phyloP scores from a whole-genome alignment of 1,140 invertebrate genomes.

The Danaus plexippus region DNA sequence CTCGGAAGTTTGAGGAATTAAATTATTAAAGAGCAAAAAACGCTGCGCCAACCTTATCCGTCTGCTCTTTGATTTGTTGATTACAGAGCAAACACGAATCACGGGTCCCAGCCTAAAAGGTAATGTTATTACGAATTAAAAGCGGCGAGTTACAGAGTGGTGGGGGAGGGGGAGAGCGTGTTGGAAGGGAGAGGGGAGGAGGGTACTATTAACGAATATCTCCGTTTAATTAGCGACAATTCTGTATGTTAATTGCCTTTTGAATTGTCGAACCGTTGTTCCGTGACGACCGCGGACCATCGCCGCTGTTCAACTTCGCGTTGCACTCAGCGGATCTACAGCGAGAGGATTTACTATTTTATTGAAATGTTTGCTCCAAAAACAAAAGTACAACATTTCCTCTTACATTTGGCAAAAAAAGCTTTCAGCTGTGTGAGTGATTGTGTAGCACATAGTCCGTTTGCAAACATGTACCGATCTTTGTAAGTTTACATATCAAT shows the following conservation, averaged over 20 bases:
- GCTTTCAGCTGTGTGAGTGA: too few relatives aligned
- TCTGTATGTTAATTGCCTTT: constrained; percentile 47
- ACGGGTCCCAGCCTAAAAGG: constrained; percentile 22
- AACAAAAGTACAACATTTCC: too few relatives aligned
- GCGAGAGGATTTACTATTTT: too few relatives aligned
- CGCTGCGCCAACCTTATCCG: neutral
- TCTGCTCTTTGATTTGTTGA: constrained; percentile 28
- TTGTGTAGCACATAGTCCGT: too few relatives aligned
- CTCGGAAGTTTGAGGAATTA: too few relatives aligned
- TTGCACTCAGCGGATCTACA: too few relatives aligned
- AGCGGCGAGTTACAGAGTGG: constrained; percentile 29
- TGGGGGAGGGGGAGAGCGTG: constrained; percentile 12
- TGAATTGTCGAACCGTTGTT: constrained; percentile 35
- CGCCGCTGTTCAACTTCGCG: constrained; percentile 1
- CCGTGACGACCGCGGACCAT: constrained; percentile 6
- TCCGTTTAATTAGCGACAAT: constrained; percentile 48
- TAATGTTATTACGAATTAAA: constrained; percentile 40
- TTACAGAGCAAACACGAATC: constrained; percentile 27
- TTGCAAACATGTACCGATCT: too few relatives aligned
- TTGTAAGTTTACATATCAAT: too few relatives aligned
- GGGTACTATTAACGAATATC: constrained; percentile 42
- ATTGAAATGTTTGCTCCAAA: too few relatives aligned
- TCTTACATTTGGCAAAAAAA: too few relatives aligned
- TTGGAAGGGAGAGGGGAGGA: constrained; percentile 11
- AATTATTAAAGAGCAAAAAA: constrained; percentile 5